Conservation (phyloP, 35 echinoderm and acorn worm genomes). For the Apostichopus californicus region DNA sequence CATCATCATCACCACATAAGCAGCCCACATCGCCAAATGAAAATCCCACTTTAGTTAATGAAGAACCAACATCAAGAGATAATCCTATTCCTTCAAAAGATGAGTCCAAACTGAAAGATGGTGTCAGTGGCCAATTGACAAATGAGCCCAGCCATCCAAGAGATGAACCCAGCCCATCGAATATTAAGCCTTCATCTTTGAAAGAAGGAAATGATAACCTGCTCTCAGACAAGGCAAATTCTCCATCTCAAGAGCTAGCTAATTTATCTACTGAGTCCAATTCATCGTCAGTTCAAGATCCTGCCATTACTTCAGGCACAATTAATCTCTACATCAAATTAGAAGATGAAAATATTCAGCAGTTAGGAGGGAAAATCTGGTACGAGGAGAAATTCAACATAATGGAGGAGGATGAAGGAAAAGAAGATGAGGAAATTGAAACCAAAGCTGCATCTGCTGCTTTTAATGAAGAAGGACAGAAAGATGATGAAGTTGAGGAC, state of each 20-base stretch:
- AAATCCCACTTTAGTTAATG: neutral
- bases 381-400: neutral
- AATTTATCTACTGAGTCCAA: neutral
- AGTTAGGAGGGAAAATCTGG: constrained; percentile 32
- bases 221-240: neutral
- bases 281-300: neutral
- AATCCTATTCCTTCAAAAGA: neutral
- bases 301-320: neutral
- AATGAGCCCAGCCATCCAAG: neutral
- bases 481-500: neutral
- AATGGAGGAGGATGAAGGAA: constrained; percentile 8
- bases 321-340: constrained; percentile 13
- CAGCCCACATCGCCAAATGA: neutral
- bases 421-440: neutral
- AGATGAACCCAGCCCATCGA: neutral
- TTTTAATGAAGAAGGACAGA: neutral
- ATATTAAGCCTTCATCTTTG: neutral
- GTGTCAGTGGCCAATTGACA: neutral
- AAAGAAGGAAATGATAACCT: neutral
- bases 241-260: neutral
- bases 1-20: neutral
- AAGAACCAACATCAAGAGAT: neutral
- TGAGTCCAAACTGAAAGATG: neutral
- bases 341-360: constrained; percentile 13
- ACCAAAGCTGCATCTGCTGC: neutral